phyloP scores from a whole-genome alignment of 2,797 vertebrate genomes.

The Nothura maculosa region DNA sequence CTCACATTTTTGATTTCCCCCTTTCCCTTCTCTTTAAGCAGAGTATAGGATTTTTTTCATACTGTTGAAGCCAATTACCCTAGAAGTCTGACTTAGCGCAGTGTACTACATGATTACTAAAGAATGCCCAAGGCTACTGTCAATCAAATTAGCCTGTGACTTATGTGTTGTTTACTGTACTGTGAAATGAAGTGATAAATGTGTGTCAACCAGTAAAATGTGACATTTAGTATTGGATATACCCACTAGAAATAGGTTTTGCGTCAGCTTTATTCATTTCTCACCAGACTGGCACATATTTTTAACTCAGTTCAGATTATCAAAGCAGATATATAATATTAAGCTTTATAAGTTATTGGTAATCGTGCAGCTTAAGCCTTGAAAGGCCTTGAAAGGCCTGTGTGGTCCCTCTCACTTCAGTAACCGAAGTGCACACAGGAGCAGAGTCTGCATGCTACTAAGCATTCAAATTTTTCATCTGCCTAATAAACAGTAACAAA shows the following conservation, averaged over 20 bases:
- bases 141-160: slow-evolving; percentile 81
- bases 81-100: slow-evolving; percentile 61
- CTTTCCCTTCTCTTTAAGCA: slow-evolving; percentile 64
- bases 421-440: not conserved
- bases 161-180: slow-evolving; percentile 81
- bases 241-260: slow-evolving; percentile 60
- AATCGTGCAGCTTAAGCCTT: slow-evolving; percentile 7
- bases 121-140: slow-evolving; percentile 80
- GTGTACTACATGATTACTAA: slow-evolving; percentile 54
- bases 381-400: slow-evolving; percentile 22
- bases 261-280: slow-evolving; percentile 52
- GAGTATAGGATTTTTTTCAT: slow-evolving; percentile 51
- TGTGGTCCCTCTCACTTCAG: not conserved
- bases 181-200: slow-evolving; percentile 83
- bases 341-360: slow-evolving; percentile 38
- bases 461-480: not conserved
- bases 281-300: slow-evolving; percentile 41
- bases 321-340: slow-evolving; percentile 52
- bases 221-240: slow-evolving; percentile 68
- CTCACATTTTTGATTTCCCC: slow-evolving; percentile 68
- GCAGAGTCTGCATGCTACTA: not conserved
- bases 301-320: slow-evolving; percentile 51
- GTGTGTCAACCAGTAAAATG: slow-evolving; percentile 74
- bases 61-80: slow-evolving; percentile 75
- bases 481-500: slow-evolving; percentile 21